Conservation (phyloP, 1,140 invertebrate species). For the Neelides sp. region DNA sequence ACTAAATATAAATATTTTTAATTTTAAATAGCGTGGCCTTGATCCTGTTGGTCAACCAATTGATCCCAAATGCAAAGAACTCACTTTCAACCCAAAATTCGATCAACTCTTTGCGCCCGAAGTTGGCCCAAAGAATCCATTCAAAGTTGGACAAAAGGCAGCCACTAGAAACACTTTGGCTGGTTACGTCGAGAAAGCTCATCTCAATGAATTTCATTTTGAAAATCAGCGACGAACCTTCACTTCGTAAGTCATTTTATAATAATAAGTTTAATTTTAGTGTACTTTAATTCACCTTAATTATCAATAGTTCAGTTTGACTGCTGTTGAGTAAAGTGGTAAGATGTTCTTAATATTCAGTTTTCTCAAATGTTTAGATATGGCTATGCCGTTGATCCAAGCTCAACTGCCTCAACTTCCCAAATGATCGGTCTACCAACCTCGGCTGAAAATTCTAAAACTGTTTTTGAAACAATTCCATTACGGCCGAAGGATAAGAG, state of each 20-base stretch:
- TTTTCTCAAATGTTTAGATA: not conserved
- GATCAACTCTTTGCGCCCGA: constrained; percentile 89
- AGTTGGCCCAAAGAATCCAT: constrained; percentile 81
- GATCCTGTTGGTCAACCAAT: constrained; percentile 41
- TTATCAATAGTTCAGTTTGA: not conserved
- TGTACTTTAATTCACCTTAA: not conserved
- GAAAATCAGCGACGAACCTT: constrained; percentile 95
- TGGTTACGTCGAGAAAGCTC: constrained; percentile 87
- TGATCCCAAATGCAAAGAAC: constrained; percentile 61
- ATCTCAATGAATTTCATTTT: constrained; percentile 95
- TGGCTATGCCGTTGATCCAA: constrained; percentile 87
- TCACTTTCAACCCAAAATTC: constrained; percentile 85
- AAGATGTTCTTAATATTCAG: not conserved
- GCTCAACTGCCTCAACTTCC: constrained; percentile 42
- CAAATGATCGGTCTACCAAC: constrained; percentile 47
- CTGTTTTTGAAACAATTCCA: constrained; percentile 74
- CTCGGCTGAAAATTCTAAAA: constrained; percentile 53
- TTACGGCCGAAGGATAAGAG: constrained; percentile 65
- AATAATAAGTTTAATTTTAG: not conserved
- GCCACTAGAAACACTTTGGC: constrained; percentile 81
- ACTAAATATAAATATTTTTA: constrained; percentile 15
- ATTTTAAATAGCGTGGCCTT: constrained; percentile 21
- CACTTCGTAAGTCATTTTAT: constrained; percentile 46
- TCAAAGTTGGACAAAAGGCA: constrained; percentile 73
- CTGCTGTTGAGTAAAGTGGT: not conserved